Evolutionary conservation across 1,140 invertebrate species (phyloP).

Genomic region (Ooceraea biroi): DNA sequence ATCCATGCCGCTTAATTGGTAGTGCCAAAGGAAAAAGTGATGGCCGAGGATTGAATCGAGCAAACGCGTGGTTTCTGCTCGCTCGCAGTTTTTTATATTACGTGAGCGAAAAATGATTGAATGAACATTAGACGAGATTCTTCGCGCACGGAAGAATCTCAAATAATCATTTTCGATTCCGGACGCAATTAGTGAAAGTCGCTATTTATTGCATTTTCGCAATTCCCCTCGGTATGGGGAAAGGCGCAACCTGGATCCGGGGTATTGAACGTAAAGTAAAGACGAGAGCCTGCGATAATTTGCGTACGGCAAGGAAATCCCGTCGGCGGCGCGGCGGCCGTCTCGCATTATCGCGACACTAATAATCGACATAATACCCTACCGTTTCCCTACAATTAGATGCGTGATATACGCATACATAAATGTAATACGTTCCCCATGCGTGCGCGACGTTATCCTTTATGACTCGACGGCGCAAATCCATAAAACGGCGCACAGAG

Average conservation of each 20-base stretch:
- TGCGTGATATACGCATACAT: conserved; percentile 72
- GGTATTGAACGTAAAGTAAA: not conserved
- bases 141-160: not conserved
- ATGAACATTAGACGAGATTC: not conserved
- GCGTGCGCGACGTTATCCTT: conserved; percentile 70
- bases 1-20: conserved; percentile 30
- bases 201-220: not conserved
- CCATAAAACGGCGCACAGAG: conserved; percentile 74
- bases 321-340: not conserved
- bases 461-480: conserved; percentile 71
- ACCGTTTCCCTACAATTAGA: conserved; percentile 71
- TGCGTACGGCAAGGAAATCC: conserved; percentile 6
- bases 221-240: not conserved
- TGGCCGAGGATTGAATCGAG: not conserved
- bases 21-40: conserved; percentile 9
- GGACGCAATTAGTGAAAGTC: not conserved
- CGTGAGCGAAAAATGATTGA: not conserved
- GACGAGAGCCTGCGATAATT: not conserved
- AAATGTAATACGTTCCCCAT: conserved; percentile 72
- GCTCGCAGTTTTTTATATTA: not conserved
- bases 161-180: not conserved
- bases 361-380: conserved; percentile 66
- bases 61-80: not conserved
- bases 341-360: conserved; percentile 32
- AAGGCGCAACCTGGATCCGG: not conserved